These are phyloP conservation scores for Colletes collaris DNA, from an alignment of 2,888 invertebrate species.

Conservation along the genomic window DNA sequence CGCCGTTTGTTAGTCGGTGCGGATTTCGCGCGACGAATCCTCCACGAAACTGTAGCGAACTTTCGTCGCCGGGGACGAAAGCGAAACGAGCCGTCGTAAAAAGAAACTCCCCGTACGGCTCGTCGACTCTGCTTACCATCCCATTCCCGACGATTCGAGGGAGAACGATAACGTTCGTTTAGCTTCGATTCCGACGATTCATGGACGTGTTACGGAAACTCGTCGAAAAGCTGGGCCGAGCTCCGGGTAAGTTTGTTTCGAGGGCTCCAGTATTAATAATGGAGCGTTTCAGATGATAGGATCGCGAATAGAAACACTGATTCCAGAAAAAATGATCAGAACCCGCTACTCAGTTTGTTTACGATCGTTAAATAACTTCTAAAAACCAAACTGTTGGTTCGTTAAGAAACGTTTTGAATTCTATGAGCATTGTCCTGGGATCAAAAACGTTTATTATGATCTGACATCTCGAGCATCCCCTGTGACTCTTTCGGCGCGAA, in stretches of 20 bases:
- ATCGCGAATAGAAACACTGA: no score
- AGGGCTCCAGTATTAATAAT: slow-evolving; percentile 3
- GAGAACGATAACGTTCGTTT: background rate
- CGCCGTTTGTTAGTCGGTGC: slow-evolving; percentile 41
- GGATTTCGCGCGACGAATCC: slow-evolving; percentile 41
- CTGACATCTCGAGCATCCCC: background rate
- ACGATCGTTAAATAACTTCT: no score
- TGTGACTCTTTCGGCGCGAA: background rate
- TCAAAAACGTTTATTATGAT: no score
- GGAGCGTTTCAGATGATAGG: background rate
- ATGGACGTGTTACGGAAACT: slow-evolving; percentile 17
- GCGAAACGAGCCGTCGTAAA: slow-evolving; percentile 31
- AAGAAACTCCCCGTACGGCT: slow-evolving; percentile 14
- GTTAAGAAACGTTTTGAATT: no score
- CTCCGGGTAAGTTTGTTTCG: background rate
- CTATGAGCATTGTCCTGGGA: no score
- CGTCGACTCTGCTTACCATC: background rate
- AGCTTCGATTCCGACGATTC: no score
- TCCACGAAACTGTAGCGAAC: slow-evolving; percentile 26
- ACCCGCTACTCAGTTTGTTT: no score
- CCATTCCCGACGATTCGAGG: background rate
- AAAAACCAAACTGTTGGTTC: no score
- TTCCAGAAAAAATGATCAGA: no score
- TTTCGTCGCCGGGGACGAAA: slow-evolving; percentile 35
- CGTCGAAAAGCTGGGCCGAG: background rate